Evolutionary conservation across 2,797 vertebrate species (phyloP), one percentile per base, ranked within the genome.

Genomic region (Sebastiscus tertius): DNA sequence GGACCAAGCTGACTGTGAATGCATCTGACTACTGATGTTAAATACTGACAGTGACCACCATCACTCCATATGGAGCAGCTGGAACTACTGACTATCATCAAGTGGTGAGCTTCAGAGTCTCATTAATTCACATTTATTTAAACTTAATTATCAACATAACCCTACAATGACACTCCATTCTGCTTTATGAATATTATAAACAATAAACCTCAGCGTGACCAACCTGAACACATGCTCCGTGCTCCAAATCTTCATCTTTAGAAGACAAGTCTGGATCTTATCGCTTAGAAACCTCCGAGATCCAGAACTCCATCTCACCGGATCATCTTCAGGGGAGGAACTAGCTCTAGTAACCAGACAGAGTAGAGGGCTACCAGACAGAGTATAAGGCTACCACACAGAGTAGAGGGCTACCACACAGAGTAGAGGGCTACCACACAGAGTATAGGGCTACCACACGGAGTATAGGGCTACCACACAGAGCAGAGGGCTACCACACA

Each of bases 141-240:
- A 58, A 68, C 26, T n/a, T 26, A 24, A 8, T 52, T 52, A 52
- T 22, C 31, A n/a, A 20, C 4, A 2, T 11, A 7, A 26, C 11
- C 20, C 49, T 24, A 12, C 64, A 67, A 22, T n/a, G 10, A 54
- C 64, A 59, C 11, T 12, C 56, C 8, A 52, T 10, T 18, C 24
- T 31, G 16, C 24, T 60, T 11, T 14, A 33, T 2, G 4, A 14
- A 33, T 20, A 13, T 20, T 64, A 10, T 4, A 8, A 20, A 27
- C 3, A 72, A 22, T 13, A 39, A 69, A 16, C 2, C 10, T 1
- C 1, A 6, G 6, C 31, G 8, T 16, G 10, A 87, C 88, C 29
- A 74, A 96, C 96, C 96, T 95, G 95, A 97, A 97, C 82, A 95
- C 92, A 88, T 97, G 96, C 2, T 97, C 95, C 54, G 96, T 96